These are phyloP conservation scores for Lepus townsendii DNA, from an alignment of 2,797 vertebrate species.

Conservation along the genomic window DNA sequence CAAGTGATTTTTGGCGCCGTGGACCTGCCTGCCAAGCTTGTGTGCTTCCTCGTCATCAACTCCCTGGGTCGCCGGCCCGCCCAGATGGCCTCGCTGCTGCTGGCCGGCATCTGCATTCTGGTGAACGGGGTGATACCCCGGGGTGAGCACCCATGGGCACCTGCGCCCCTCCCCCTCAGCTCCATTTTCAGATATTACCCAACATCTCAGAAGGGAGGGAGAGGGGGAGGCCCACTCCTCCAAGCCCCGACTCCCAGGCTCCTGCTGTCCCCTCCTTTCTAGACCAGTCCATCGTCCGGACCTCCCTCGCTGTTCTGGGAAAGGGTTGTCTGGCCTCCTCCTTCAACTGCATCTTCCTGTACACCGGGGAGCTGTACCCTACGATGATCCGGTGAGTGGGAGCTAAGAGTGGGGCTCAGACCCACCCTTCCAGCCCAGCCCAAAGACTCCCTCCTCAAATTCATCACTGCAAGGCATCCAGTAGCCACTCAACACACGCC, in stretches of 20 bases:
- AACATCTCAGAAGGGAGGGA: not conserved
- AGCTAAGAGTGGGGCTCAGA: not conserved
- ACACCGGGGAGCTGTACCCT: conserved; percentile 93
- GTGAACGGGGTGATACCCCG: conserved; percentile 92
- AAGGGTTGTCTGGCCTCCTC: conserved; percentile 94
- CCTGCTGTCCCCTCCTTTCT: not conserved
- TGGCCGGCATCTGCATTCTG: conserved; percentile 92
- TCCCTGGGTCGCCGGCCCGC: conserved; percentile 92
- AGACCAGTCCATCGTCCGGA: conserved; percentile 90
- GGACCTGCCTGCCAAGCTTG: conserved; percentile 95
- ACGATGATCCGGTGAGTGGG: conserved; percentile 92
- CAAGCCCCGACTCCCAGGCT: not conserved
- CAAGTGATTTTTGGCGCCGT: conserved; percentile 96
- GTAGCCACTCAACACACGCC: not conserved
- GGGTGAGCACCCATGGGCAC: conserved; percentile 87
- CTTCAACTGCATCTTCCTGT: conserved; percentile 93
- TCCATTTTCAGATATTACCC: not conserved
- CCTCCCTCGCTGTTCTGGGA: conserved; percentile 92
- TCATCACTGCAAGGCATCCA: not conserved
- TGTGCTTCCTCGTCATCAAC: conserved; percentile 91
- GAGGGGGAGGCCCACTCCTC: not conserved
- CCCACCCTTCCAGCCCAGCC: no score
- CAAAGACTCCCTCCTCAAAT: not conserved
- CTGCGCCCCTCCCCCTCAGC: not conserved
- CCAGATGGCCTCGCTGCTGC: conserved; percentile 89